These are phyloP conservation scores for Tonatia bakeri DNA, from an alignment of 2,113 vertebrate genomes.

Conservation along the genomic window DNA sequence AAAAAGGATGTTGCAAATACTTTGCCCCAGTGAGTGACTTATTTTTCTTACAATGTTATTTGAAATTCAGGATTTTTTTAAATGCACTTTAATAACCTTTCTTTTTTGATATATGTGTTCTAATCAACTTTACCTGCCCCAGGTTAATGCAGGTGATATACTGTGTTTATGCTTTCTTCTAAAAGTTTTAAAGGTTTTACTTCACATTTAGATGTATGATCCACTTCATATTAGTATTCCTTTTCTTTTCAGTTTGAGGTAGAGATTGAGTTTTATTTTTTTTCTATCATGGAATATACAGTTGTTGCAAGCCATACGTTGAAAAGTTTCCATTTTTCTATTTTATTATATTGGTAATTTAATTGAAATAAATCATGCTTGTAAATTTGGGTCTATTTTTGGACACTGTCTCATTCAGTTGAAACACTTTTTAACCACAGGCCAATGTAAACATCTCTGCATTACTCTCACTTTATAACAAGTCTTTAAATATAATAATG, in stretches of 20 bases:
- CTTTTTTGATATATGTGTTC: neutral
- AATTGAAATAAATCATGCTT: neutral
- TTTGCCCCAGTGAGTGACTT: neutral
- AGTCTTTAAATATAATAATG: neutral
- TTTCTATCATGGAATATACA: neutral
- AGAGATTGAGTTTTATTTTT: neutral
- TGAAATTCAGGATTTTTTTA: neutral
- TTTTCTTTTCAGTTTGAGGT: neutral
- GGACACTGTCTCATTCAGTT: neutral
- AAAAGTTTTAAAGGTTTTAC: neutral
- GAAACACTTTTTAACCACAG: neutral
- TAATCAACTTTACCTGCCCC: neutral
- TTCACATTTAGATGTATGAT: neutral
- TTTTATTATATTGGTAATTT: neutral
- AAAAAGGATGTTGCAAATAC: neutral
- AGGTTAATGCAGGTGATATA: neutral
- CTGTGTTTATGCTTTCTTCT: neutral
- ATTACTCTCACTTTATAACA: neutral
- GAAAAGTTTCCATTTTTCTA: neutral
- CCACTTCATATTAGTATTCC: neutral
- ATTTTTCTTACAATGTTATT: neutral
- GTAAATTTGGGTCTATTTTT: neutral
- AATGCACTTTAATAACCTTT: neutral
- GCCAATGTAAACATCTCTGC: neutral
- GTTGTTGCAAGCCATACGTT: neutral